phyloP scores from a whole-genome alignment of 2,888 invertebrate species.

The Marronus borbonicus region DNA sequence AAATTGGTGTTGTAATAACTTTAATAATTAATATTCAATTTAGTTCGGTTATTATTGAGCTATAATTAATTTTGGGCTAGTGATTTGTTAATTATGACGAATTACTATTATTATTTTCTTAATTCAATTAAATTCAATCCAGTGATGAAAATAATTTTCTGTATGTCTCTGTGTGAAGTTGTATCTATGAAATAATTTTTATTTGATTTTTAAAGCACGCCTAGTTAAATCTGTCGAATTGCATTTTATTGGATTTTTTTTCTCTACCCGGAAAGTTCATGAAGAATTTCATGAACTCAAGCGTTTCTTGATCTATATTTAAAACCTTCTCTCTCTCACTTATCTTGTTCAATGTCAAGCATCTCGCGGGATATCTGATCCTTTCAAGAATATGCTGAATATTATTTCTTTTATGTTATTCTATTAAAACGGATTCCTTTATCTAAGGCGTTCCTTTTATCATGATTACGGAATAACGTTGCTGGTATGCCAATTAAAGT shows the following conservation, averaged over 20 bases:
- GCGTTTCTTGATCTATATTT: conserved; percentile 31
- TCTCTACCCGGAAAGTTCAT: not conserved
- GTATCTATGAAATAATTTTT: no score
- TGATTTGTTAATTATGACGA: no score
- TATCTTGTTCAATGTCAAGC: conserved; percentile 28
- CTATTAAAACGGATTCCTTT: not conserved
- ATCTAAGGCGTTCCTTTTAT: not conserved
- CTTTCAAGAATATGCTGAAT: conserved; percentile 29
- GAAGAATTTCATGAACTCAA: conserved; percentile 24
- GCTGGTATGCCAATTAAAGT: conserved; percentile 17
- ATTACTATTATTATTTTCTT: no score
- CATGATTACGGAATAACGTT: conserved; percentile 3
- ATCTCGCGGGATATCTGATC: conserved; percentile 21
- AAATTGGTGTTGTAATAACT: no score
- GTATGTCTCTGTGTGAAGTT: no score
- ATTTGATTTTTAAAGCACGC: not conserved
- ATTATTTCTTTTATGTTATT: conserved; percentile 9
- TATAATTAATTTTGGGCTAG: no score
- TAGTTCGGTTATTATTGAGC: no score
- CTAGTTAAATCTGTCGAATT: conserved; percentile 8
- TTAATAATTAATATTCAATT: no score
- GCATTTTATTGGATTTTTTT: conserved; percentile 14
- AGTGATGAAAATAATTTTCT: no score
- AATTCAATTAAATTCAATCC: no score
- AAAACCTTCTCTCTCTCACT: conserved; percentile 7